phyloP scores from a whole-genome alignment of 2,113 vertebrate species.

The Cebus imitator region DNA sequence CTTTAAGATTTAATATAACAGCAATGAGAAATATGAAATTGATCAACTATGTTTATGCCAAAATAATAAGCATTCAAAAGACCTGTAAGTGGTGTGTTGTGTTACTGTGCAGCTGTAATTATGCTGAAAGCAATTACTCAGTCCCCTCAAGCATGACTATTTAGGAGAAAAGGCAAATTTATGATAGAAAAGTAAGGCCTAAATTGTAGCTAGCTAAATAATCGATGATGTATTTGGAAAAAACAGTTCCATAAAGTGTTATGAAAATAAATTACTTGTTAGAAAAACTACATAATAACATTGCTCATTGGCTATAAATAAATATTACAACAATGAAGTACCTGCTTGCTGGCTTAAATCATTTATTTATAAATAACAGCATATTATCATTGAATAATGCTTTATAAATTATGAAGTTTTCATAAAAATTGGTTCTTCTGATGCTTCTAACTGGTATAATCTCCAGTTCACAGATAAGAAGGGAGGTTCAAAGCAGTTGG shows the following conservation, averaged over 20 bases:
- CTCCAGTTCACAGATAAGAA: background rate
- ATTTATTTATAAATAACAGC: background rate
- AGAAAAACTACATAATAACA: background rate
- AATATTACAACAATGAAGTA: background rate
- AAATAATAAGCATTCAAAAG: constrained; percentile 33
- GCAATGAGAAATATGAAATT: background rate
- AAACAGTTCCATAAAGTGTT: background rate
- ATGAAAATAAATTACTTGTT: constrained; percentile 38
- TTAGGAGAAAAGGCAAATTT: constrained; percentile 35
- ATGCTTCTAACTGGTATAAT: background rate
- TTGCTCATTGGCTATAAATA: background rate
- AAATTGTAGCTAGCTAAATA: constrained; percentile 20
- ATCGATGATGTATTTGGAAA: constrained; percentile 22
- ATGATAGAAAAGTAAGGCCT: constrained; percentile 26
- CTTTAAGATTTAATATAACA: constrained; percentile 37
- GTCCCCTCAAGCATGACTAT: background rate
- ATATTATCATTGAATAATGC: background rate
- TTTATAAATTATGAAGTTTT: background rate
- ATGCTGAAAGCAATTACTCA: constrained; percentile 1
- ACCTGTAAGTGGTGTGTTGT: background rate
- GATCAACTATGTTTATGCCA: background rate
- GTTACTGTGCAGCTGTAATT: background rate
- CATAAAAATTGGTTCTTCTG: background rate
- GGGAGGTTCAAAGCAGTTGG: background rate
- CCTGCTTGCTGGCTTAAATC: background rate